Conservation (phyloP, 2,888 invertebrate species). For the Dynastes hyllus region DNA sequence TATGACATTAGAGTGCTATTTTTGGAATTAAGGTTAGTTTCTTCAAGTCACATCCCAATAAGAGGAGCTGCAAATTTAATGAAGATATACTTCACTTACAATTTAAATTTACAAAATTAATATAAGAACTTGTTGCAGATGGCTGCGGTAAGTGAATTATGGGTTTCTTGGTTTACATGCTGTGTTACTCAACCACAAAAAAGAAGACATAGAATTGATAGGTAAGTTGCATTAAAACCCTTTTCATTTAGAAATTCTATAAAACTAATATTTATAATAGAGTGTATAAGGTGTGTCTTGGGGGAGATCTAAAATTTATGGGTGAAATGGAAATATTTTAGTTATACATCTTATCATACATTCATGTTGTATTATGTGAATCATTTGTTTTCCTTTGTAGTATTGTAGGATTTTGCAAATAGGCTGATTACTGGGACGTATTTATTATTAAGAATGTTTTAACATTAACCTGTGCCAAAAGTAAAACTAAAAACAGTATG, state of each 20-base stretch:
- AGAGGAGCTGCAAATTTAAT: not conserved
- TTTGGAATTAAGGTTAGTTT: conserved; percentile 51
- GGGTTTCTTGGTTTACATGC: conserved; percentile 95
- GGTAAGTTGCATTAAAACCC: conserved; percentile 60
- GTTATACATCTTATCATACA: conserved; percentile 1
- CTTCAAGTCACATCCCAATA: conserved; percentile 30
- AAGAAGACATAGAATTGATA: conserved; percentile 85
- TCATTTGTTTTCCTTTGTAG: conserved; percentile 19
- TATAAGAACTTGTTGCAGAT: conserved; percentile 60
- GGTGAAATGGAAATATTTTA: conserved; percentile 17
- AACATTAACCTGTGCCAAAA: too few relatives aligned
- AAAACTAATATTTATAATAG: too few relatives aligned
- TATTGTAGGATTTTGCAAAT: conserved; percentile 11
- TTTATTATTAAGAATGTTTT: not conserved
- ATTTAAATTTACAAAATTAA: conserved; percentile 19
- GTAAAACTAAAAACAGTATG: too few relatives aligned
- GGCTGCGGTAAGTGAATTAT: conserved; percentile 82
- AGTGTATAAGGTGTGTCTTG: not conserved
- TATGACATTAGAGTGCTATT: conserved; percentile 47
- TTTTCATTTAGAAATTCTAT: too few relatives aligned
- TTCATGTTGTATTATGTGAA: not conserved
- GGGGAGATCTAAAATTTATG: conserved; percentile 7
- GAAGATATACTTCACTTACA: not conserved
- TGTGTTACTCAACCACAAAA: conserved; percentile 89
- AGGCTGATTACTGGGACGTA: not conserved